These are phyloP conservation scores for Taenioides sp. DNA, from an alignment of 2,797 vertebrate species.

Conservation along the genomic window DNA sequence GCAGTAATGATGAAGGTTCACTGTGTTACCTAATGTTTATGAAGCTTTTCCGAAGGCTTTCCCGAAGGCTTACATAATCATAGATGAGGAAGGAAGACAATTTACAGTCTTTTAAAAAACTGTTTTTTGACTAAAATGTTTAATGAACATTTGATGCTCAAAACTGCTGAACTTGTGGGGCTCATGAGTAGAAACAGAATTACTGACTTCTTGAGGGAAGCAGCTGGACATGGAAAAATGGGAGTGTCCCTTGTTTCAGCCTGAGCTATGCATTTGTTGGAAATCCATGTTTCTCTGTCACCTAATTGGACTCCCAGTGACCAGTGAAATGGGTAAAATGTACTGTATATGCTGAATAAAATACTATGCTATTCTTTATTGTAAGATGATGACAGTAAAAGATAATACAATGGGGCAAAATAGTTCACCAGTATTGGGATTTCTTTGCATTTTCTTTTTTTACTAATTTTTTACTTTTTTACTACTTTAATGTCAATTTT, in stretches of 20 bases:
- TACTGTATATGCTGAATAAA: not conserved
- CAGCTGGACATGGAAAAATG: constrained; percentile 27
- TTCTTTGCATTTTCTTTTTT: not conserved
- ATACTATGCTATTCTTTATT: not conserved
- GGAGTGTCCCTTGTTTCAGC: constrained; percentile 29
- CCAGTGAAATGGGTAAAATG: not conserved
- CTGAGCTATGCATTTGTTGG: constrained; percentile 38
- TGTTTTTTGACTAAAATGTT: not conserved
- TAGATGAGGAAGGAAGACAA: constrained; percentile 13
- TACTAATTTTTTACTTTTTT: not conserved
- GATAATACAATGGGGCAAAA: too few relatives aligned
- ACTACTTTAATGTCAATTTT: not conserved
- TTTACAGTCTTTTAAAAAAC: constrained; percentile 8
- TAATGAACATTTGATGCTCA: constrained; percentile 20
- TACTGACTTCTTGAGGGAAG: constrained; percentile 20
- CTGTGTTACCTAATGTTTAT: constrained; percentile 31
- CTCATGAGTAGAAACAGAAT: not conserved
- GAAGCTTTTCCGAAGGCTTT: constrained; percentile 28
- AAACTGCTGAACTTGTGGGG: constrained; percentile 34
- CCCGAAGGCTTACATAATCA: constrained; percentile 13
- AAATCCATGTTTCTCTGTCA: constrained; percentile 19
- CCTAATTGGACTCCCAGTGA: constrained; percentile 17
- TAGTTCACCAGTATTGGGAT: not conserved
- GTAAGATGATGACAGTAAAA: not conserved
- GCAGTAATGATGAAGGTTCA: constrained; percentile 2